Conservation (phyloP, 2,797 vertebrate species). For the Oryzias dopingdopingensis region DNA sequence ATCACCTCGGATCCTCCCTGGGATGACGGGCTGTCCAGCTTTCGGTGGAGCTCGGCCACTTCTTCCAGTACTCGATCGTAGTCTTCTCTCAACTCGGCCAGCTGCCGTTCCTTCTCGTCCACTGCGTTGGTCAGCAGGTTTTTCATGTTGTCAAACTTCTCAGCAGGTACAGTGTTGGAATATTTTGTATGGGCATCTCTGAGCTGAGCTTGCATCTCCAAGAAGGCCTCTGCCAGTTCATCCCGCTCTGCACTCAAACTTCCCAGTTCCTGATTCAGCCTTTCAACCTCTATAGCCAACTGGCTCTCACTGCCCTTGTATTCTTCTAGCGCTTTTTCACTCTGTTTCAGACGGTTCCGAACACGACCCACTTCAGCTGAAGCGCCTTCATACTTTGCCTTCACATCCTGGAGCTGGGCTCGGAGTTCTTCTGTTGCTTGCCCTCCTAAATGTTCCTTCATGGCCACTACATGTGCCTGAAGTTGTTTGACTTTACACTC, state of each 20-base stretch:
- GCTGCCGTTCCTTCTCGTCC: slow-evolving; percentile 84
- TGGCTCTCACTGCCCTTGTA: slow-evolving; percentile 85
- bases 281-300: slow-evolving; percentile 82
- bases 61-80: slow-evolving; percentile 82
- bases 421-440: slow-evolving; percentile 83
- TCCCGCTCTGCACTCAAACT: slow-evolving; percentile 75
- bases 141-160: slow-evolving; percentile 92
- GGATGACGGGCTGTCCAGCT: slow-evolving; percentile 71
- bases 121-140: slow-evolving; percentile 82
- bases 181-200: slow-evolving; percentile 75
- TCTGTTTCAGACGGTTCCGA: slow-evolving; percentile 90
- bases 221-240: slow-evolving; percentile 61
- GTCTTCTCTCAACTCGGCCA: slow-evolving; percentile 82
- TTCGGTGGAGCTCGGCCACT: slow-evolving; percentile 78
- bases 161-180: slow-evolving; percentile 71
- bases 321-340: slow-evolving; percentile 87
- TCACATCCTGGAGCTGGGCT: slow-evolving; percentile 87
- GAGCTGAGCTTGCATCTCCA: slow-evolving; percentile 77
- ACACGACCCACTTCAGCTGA: slow-evolving; percentile 90
- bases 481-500: slow-evolving; percentile 97
- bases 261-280: slow-evolving; percentile 80
- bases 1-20: slow-evolving; percentile 43
- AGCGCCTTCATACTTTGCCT: slow-evolving; percentile 90
- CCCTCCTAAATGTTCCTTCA: slow-evolving; percentile 88
- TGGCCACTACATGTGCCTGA: slow-evolving; percentile 92